Base-by-base conservation (phyloP, 2,888 invertebrate species). In the Gymnosoma rotundatum region DNA sequence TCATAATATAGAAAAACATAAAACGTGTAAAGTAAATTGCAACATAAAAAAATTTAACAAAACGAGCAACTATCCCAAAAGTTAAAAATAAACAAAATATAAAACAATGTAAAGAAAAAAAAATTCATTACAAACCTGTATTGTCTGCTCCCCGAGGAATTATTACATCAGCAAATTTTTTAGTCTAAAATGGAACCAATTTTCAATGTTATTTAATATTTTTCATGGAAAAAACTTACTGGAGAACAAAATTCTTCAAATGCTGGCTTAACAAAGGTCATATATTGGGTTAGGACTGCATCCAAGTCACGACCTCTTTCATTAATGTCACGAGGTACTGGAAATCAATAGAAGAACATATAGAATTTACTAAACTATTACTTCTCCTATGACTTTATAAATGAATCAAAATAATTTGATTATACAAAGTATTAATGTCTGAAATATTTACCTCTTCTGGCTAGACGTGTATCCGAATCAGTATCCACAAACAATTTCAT, bases 401-500 rank as follows among this genome's bases (percentile, higher is more conserved):
- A 52, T 18, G 8, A n/a, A 32, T 20, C 8, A 52, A 9, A 42
- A 42, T 12, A 42, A 12, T 38, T 38, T 38, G 9, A 5, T 4
- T 32, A 32, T 32, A 32, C 1, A 38, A 38, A 38, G 5, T 38
- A 7, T 12, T 12, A 42, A 10, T 42, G 12, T 5, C 8, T 18
- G 18, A 18, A 9, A 18, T 63, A 83, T 75, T 91, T 92, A 98
- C 98, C 99, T 95, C 99, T 94, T 88, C 99, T 94, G 0, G 99
- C 98, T 25, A 99, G 94, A 89, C 99, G 94, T 0, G 98, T 99
- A 92, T 99, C 99, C 0, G 99, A 98, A 93, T 99, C 99, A 0
- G 99, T 99, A 91, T 99, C 99, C 5, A 99, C 99, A 93, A 99
- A 99, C 52, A 99, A 93, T 93, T 99, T 99, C 98, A 99, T 99